Evolutionary conservation across 2,888 invertebrate genomes (phyloP).

Genomic region (Pristionchus maxplancki): DNA sequence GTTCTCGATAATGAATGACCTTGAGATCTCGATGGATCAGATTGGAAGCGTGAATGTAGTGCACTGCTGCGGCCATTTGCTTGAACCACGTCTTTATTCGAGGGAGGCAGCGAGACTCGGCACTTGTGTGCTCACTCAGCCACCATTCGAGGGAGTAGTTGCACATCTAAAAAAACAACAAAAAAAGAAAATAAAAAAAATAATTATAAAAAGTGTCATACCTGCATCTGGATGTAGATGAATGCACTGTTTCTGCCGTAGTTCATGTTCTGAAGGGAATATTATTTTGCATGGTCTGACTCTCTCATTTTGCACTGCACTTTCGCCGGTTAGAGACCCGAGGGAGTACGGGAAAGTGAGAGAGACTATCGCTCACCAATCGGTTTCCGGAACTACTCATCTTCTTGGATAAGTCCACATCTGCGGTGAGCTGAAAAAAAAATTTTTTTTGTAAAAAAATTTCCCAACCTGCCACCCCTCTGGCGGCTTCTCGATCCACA

Average conservation of each 20-base stretch:
- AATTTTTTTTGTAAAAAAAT: no score
- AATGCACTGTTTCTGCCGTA: neutral
- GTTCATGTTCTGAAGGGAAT: neutral
- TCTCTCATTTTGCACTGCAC: no score
- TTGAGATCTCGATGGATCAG: neutral
- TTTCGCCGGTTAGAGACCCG: no score
- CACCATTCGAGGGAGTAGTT: neutral
- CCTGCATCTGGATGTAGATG: neutral
- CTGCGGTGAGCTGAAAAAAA: neutral
- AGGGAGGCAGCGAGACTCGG: neutral
- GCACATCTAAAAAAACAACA: neutral
- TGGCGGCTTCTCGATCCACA: conserved; percentile 95
- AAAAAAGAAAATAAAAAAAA: neutral
- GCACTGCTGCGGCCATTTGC: neutral
- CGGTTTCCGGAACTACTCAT: no score
- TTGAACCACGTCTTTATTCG: neutral
- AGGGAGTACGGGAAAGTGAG: no score
- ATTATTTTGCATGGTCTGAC: neutral
- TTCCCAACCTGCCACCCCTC: conserved; percentile 89
- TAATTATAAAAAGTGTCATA: neutral
- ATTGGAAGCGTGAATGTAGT: neutral
- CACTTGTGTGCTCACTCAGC: neutral
- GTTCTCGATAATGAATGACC: neutral
- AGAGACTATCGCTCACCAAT: no score
- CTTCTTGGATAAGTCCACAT: neutral